A percentile compares a stretch with the other conserved stretches of the same genome.
Evolutionary conservation across 2,113 vertebrate genomes (phyloP).

Genomic region (Dicaeum eximium): DNA sequence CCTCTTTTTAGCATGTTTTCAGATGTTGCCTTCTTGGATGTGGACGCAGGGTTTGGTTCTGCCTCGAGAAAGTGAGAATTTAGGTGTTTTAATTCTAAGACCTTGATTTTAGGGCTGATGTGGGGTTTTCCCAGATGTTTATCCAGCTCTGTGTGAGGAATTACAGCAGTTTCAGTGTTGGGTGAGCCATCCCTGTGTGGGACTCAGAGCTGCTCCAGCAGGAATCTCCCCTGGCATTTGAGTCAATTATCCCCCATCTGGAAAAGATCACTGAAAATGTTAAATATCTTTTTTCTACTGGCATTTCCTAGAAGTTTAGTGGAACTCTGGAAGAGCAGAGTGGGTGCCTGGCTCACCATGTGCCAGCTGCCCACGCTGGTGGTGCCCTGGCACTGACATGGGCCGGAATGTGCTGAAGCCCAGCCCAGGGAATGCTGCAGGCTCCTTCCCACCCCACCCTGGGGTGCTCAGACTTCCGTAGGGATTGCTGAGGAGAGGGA

Average conservation of each 20-base stretch:
- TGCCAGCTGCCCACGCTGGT: fast-evolving
- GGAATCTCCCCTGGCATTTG: constrained; percentile 22
- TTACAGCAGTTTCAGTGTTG: not conserved
- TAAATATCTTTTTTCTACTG: not conserved
- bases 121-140: fast-evolving
- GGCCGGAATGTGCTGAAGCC: not conserved
- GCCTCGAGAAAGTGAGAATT: not conserved
- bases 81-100: not conserved
- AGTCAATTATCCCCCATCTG: not conserved
- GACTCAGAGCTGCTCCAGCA: not conserved
- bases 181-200: not conserved
- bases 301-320: constrained; percentile 11
- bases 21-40: not conserved
- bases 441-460: fast-evolving
- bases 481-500: not conserved
- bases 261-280: constrained; percentile 2
- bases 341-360: not conserved
- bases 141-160: not conserved
- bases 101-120: not conserved
- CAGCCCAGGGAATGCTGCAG: fast-evolving
- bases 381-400: fast-evolving
- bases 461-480: fast-evolving
- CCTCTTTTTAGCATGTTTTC: not conserved
- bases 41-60: not conserved
- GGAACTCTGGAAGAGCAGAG: not conserved